Evolutionary conservation across 2,888 invertebrate species (phyloP).

Genomic region (Branchellion lobata): DNA sequence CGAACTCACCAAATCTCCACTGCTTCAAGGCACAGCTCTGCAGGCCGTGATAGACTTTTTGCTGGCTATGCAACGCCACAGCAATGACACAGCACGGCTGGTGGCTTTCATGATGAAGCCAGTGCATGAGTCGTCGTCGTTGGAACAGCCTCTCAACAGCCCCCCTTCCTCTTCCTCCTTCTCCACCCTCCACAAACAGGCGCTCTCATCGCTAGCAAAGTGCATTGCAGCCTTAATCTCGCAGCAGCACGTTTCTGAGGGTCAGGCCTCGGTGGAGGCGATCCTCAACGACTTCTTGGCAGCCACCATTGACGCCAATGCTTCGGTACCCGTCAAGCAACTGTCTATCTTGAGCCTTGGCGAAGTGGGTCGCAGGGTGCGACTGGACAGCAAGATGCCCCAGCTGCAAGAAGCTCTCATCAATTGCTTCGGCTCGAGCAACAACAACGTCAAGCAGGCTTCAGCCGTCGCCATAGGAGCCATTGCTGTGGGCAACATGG

Average conservation of each 20-base stretch:
- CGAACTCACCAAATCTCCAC: conserved; percentile 81
- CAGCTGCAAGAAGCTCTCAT: conserved; percentile 66
- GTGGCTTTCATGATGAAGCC: conserved; percentile 66
- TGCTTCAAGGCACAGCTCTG: conserved; percentile 81
- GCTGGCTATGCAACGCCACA: conserved; percentile 67
- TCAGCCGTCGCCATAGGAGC: conserved; percentile 92
- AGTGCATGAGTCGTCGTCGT: neutral
- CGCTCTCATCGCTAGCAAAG: conserved; percentile 92
- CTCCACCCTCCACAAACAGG: conserved; percentile 62
- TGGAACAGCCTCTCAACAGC: neutral
- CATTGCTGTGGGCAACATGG: conserved; percentile 90
- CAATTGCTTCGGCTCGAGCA: conserved; percentile 82
- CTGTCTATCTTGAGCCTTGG: conserved; percentile 92
- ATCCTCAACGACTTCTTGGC: conserved; percentile 63
- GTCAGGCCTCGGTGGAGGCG: conserved; percentile 66
- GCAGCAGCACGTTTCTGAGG: conserved; percentile 60
- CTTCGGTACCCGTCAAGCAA: conserved; percentile 71
- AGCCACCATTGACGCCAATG: conserved; percentile 61
- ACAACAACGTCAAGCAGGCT: conserved; percentile 95
- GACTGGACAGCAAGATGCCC: neutral
- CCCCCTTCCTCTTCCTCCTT: neutral
- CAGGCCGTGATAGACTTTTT: conserved; percentile 87
- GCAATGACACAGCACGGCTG: conserved; percentile 61
- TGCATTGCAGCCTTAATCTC: conserved; percentile 91
- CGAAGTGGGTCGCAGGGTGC: conserved; percentile 75